Percentiles rank a stretch among this genome's conserved stretches.
Conservation (phyloP, 2,113 vertebrate species). For the Suricata suricatta region DNA sequence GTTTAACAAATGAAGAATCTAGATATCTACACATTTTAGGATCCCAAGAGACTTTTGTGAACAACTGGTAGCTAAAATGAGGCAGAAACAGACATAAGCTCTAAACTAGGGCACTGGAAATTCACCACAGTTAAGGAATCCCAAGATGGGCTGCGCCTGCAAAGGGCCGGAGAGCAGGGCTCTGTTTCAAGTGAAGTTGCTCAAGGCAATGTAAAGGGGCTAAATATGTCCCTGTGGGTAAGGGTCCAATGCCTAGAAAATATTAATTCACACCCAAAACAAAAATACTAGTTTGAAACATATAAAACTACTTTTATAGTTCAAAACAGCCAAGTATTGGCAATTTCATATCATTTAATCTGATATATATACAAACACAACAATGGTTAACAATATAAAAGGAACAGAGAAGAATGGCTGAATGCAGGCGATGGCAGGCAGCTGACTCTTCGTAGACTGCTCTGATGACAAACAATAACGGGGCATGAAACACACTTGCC, state of each 20-base stretch:
- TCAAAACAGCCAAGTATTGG: background rate
- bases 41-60: background rate
- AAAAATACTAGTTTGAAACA: background rate
- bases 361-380: background rate
- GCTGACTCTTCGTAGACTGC: background rate
- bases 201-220: background rate
- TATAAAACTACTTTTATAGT: background rate
- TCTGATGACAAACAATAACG: background rate
- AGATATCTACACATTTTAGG: background rate
- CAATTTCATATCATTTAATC: background rate
- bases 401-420: background rate
- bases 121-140: background rate
- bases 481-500: background rate
- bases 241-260: background rate
- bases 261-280: background rate
- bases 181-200: background rate
- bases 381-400: background rate
- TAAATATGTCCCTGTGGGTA: background rate
- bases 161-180: too few species aligned
- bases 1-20: background rate
- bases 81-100: background rate
- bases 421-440: accelerated
- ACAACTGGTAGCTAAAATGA: background rate
- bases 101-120: background rate
- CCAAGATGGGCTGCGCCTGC: background rate